A percentile compares a stretch with the other conserved stretches of the same genome.
Conservation (phyloP, 1,140 invertebrate genomes). For the Orchesella cincta region DNA sequence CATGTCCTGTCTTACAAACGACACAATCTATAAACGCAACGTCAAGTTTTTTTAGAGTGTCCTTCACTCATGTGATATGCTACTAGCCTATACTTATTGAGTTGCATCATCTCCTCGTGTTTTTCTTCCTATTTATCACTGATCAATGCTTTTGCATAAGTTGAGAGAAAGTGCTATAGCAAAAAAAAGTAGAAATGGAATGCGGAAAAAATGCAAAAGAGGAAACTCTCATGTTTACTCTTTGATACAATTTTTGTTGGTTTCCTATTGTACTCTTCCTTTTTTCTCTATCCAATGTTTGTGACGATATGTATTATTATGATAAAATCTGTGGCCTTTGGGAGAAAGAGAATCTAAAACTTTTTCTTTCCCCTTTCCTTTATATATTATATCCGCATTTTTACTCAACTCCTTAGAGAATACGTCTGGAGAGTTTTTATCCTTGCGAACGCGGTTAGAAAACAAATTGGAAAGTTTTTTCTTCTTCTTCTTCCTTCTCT, state of each 20-base stretch:
- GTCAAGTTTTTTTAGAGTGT: no score
- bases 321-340: conserved; percentile 4
- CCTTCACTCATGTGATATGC: no score
- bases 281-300: background rate
- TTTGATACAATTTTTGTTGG: background rate
- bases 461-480: conserved; percentile 20
- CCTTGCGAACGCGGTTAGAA: conserved; percentile 15
- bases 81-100: no score
- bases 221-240: background rate
- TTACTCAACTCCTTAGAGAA: background rate
- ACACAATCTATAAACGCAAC: no score
- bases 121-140: no score
- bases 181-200: background rate
- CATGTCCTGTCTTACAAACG: no score
- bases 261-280: background rate
- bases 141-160: no score
- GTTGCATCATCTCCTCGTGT: no score
- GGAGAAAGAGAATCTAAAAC: background rate
- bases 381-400: background rate
- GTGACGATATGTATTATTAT: background rate
- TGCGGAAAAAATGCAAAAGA: background rate
- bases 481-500: no score
- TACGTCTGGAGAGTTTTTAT: background rate
- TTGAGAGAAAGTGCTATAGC: no score
- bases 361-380: background rate